phyloP scores from a whole-genome alignment of 1,140 invertebrate genomes.

The Lordiphosa stackelbergi region DNA sequence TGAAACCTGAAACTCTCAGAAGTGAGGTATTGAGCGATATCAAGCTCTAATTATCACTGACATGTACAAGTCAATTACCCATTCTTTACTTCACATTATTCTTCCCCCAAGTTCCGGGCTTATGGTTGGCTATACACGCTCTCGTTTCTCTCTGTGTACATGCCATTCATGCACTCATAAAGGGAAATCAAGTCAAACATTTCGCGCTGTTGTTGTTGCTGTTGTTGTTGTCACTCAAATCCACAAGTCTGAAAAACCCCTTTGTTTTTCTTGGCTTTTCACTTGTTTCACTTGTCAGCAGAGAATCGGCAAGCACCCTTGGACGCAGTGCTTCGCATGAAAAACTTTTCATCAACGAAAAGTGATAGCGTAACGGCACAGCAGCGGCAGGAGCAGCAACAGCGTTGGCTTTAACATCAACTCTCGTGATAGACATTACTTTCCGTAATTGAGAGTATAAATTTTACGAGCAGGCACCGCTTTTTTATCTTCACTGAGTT shows the following conservation, averaged over 20 bases:
- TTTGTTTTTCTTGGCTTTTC: constrained; percentile 11
- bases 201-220: constrained; percentile 1
- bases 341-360: constrained; percentile 7
- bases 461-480: constrained; percentile 33
- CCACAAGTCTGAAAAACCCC: constrained; percentile 1
- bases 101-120: too few relatives aligned
- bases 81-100: too few relatives aligned
- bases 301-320: constrained; percentile 2
- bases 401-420: not conserved
- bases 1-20: too few relatives aligned
- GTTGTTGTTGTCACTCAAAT: not conserved
- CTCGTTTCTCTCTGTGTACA: too few relatives aligned
- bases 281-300: constrained; percentile 13
- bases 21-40: too few relatives aligned
- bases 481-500: constrained; percentile 26
- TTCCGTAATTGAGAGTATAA: constrained; percentile 51
- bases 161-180: constrained; percentile 6
- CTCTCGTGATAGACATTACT: constrained; percentile 39
- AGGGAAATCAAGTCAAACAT: constrained; percentile 13
- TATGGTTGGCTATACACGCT: too few relatives aligned
- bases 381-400: not conserved
- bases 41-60: too few relatives aligned
- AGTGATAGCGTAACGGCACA: not conserved
- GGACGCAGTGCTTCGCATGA: constrained; percentile 4
- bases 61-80: too few relatives aligned